Base-by-base conservation (phyloP, 2,797 vertebrate species). In the Chrosomus eos region DNA sequence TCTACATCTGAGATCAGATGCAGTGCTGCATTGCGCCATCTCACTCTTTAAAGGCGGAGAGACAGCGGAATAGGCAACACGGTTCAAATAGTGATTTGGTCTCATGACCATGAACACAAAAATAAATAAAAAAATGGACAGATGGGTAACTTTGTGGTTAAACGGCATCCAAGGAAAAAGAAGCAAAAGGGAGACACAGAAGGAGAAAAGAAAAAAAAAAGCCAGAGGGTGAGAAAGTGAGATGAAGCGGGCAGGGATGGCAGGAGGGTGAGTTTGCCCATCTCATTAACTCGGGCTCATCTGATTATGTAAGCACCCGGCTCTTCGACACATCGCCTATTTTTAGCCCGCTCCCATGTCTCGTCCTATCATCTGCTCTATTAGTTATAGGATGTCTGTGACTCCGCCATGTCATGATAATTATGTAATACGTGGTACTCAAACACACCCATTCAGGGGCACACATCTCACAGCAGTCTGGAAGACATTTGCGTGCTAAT, bases 211-310 rank as follows among this genome's bases (percentile, higher is more conserved):
- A n/a, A 53, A 64, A 81, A 58, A 31, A 48, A 72, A 60, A 55
- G 48, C 13, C 55, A 64, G 40, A 67, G 91, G 38, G n/a, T n/a
- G 68, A 90, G 88, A 68, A 80, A 67, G 62, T 51, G 81, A 51
- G 88, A 70, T 70, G 68, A 82, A 87, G 81, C 14, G 55, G 67
- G 64, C 81, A 76, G 53, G 58, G 82, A 36, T 79, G 28, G 55
- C 23, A 7, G 73, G 38, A 53, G 68, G 83, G 43, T 48, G 86
- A 83, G 89, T 91, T 89, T 88, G 84, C 88, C 91, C 91, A 88
- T 92, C 91, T 93, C 93, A 93, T 95, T 94, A 94, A 88, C 91
- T 84, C 90, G 86, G 90, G 89, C 91, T 94, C 89, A 88, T 92
- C 93, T 92, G 83, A 93, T 94, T 93, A 94, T 90, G 89, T 90